Evolutionary conservation across 2,888 invertebrate species (phyloP).

Genomic region (Homarus gammarus): DNA sequence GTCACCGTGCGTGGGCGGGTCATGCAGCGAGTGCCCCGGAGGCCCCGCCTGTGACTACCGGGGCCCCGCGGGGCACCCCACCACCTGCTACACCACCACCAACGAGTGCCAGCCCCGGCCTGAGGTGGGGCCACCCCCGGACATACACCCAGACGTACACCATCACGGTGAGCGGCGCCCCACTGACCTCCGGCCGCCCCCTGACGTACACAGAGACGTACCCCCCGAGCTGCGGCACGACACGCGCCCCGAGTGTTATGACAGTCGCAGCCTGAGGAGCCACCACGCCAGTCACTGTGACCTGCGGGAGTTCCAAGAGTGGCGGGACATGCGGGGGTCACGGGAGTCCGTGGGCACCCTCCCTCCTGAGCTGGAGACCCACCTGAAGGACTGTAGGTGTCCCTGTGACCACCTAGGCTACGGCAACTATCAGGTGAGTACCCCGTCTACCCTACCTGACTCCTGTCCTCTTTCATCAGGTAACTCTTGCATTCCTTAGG

Average conservation of each 20-base stretch:
- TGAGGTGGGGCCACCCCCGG: constrained; percentile 49
- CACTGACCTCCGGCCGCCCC: constrained; percentile 29
- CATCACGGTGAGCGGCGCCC: constrained; percentile 20
- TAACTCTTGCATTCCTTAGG: no score
- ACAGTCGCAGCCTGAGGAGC: constrained; percentile 48
- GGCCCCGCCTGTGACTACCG: constrained; percentile 70
- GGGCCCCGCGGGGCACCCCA: constrained; percentile 28
- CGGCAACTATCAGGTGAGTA: constrained; percentile 74
- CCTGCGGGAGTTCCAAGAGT: constrained; percentile 75
- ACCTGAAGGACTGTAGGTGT: constrained; percentile 74
- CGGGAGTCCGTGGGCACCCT: constrained; percentile 71
- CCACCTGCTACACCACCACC: constrained; percentile 41
- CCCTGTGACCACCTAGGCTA: constrained; percentile 75
- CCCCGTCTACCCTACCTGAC: neutral
- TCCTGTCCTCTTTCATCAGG: no score
- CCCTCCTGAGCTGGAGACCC: constrained; percentile 73
- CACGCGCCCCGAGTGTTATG: constrained; percentile 50
- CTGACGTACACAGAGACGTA: constrained; percentile 40
- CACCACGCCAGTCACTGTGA: constrained; percentile 75
- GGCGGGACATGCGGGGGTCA: constrained; percentile 71
- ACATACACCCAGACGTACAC: constrained; percentile 55
- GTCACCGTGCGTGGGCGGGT: constrained; percentile 43
- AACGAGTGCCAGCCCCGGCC: constrained; percentile 53
- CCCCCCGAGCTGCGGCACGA: constrained; percentile 43
- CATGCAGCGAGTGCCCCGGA: constrained; percentile 72